Conservation (phyloP, 2,888 invertebrate species). For the Junonia oenone region DNA sequence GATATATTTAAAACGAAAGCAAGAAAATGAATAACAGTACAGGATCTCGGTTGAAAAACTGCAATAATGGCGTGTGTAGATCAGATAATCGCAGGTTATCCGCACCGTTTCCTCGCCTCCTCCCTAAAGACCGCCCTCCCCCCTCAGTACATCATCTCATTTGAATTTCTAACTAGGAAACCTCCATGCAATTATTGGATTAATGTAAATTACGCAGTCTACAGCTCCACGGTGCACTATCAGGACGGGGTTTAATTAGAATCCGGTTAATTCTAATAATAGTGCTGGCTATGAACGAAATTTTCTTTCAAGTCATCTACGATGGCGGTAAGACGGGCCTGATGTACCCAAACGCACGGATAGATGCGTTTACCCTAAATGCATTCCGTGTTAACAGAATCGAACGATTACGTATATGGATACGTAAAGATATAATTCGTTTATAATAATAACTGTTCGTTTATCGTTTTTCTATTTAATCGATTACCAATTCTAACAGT, state of each 20-base stretch:
- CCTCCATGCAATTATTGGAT: constrained; percentile 96
- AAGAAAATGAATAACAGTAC: background rate
- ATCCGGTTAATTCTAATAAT: constrained; percentile 75
- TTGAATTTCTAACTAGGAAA: constrained; percentile 95
- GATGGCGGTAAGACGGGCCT: background rate
- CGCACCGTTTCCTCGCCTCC: constrained; percentile 54
- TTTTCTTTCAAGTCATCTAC: constrained; percentile 2
- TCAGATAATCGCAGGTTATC: constrained; percentile 50
- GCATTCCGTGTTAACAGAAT: background rate
- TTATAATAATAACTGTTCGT: background rate
- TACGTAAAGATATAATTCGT: too few relatives aligned
- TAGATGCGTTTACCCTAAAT: background rate
- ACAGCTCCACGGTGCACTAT: constrained; percentile 79
- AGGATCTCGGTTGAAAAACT: constrained; percentile 26
- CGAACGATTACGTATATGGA: background rate
- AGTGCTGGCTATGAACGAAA: constrained; percentile 38
- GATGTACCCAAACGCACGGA: background rate
- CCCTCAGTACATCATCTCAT: constrained; percentile 87
- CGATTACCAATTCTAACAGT: constrained; percentile 1
- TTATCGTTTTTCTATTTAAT: background rate
- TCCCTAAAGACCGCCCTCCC: constrained; percentile 56
- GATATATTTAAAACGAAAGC: background rate
- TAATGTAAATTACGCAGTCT: constrained; percentile 94
- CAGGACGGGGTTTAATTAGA: constrained; percentile 78
- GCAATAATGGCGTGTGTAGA: constrained; percentile 34